A percentile compares a stretch with the other conserved stretches of the same genome.
These are phyloP conservation scores for Sycophaga agraensis DNA, from an alignment of 1,140 invertebrate species.

Conservation along the genomic window DNA sequence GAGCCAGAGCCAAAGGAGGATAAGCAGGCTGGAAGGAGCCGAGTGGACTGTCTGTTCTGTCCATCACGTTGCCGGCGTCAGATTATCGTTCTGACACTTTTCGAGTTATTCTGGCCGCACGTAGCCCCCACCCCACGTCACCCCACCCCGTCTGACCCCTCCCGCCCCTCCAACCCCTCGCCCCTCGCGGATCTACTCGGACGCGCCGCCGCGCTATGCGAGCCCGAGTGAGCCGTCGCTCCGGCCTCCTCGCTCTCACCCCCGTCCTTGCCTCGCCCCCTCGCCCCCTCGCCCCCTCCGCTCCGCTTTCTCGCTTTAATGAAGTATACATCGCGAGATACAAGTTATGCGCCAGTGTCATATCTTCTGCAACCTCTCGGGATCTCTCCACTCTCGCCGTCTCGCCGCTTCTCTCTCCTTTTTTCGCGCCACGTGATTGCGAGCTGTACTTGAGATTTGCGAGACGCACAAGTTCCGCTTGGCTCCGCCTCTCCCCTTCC, in stretches of 20 bases:
- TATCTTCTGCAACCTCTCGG: too few species aligned
- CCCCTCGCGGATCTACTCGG: neutral
- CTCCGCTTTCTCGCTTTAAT: neutral
- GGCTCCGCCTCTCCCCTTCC: too few species aligned
- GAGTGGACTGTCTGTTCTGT: slow-evolving; percentile 56
- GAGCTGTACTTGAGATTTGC: too few species aligned
- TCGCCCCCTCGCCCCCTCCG: slow-evolving; percentile 4
- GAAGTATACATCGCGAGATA: too few species aligned
- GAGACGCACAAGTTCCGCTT: too few species aligned
- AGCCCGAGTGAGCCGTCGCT: neutral
- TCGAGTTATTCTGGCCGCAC: slow-evolving; percentile 55
- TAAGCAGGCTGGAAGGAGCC: slow-evolving; percentile 42
- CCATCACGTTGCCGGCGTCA: slow-evolving; percentile 58
- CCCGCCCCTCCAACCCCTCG: too few species aligned
- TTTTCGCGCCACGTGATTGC: too few species aligned
- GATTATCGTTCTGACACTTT: slow-evolving; percentile 61
- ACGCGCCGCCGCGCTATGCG: neutral
- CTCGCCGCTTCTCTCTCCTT: too few species aligned
- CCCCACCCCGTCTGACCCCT: neutral
- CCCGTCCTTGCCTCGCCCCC: slow-evolving; percentile 15
- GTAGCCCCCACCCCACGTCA: slow-evolving; percentile 14
- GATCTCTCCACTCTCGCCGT: too few species aligned
- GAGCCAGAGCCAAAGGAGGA: slow-evolving; percentile 31
- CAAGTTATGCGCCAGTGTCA: too few species aligned
- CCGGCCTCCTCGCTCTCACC: slow-evolving; percentile 12